Percentiles rank a stretch among this genome's conserved stretches.
phyloP scores from a whole-genome alignment of 2,113 vertebrate genomes.

The Sitta europaea region DNA sequence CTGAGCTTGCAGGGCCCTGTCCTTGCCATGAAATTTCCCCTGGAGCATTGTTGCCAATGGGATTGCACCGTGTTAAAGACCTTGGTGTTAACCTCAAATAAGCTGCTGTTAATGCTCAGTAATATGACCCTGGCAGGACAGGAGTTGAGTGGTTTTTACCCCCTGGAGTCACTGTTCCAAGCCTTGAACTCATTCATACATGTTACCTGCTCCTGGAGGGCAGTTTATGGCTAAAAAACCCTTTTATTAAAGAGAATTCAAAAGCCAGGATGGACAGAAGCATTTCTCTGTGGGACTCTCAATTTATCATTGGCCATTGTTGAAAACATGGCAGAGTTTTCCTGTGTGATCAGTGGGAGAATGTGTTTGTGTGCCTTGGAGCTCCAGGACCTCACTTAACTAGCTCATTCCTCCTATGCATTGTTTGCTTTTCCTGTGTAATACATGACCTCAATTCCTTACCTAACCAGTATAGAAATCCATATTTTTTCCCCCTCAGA shows the following conservation, averaged over 20 bases:
- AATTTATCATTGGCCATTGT: fast-evolving
- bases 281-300: not conserved
- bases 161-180: not conserved
- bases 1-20: not conserved
- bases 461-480: not conserved
- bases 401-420: not conserved
- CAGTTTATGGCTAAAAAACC: not conserved
- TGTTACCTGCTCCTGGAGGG: not conserved
- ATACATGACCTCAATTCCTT: not conserved
- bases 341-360: not conserved
- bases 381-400: not conserved
- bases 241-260: not conserved
- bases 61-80: not conserved
- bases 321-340: not conserved
- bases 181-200: not conserved
- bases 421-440: not conserved
- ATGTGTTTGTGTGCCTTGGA: not conserved
- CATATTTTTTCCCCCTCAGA: not conserved
- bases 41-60: not conserved
- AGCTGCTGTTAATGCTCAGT: constrained; percentile 27
- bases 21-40: not conserved
- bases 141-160: not conserved
- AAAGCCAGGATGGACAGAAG: not conserved
- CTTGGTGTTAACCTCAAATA: constrained; percentile 38
- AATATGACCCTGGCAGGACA: not conserved